Evolutionary conservation across 2,113 vertebrate species (phyloP).

Genomic region (Amblyornis subalaris): DNA sequence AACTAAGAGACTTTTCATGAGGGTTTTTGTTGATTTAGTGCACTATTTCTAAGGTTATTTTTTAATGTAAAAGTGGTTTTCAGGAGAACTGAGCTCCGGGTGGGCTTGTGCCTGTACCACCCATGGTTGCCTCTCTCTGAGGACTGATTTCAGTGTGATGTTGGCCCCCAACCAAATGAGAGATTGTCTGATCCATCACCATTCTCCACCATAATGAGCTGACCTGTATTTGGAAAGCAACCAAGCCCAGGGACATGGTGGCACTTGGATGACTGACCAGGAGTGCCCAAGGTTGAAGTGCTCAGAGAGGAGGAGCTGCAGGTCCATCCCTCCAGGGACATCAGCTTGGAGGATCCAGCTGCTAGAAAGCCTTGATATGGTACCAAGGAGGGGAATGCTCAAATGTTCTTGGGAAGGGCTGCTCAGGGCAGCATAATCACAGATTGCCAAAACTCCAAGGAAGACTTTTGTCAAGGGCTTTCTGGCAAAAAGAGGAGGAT

Average conservation of each 20-base stretch:
- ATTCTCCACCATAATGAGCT: not conserved
- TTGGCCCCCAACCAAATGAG: not conserved
- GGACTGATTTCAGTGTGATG: not conserved
- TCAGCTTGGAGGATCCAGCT: too few species aligned
- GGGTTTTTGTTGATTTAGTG: not conserved
- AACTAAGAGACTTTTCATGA: not conserved
- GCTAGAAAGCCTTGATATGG: too few species aligned
- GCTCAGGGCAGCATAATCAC: not conserved
- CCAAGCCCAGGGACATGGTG: not conserved
- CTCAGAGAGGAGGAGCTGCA: not conserved
- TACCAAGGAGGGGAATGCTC: not conserved
- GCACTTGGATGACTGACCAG: not conserved
- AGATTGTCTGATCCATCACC: fast-evolving
- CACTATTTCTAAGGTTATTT: not conserved
- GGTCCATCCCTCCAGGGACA: not conserved
- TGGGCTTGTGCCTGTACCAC: not conserved
- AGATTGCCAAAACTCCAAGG: not conserved
- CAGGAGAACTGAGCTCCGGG: not conserved
- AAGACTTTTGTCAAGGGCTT: not conserved
- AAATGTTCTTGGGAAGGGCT: not conserved
- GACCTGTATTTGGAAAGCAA: not conserved
- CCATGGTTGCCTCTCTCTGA: fast-evolving
- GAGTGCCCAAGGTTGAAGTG: not conserved
- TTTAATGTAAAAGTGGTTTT: not conserved
- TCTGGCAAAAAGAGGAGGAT: not conserved